phyloP scores from a whole-genome alignment of 2,113 vertebrate genomes.

The Pavo muticus region DNA sequence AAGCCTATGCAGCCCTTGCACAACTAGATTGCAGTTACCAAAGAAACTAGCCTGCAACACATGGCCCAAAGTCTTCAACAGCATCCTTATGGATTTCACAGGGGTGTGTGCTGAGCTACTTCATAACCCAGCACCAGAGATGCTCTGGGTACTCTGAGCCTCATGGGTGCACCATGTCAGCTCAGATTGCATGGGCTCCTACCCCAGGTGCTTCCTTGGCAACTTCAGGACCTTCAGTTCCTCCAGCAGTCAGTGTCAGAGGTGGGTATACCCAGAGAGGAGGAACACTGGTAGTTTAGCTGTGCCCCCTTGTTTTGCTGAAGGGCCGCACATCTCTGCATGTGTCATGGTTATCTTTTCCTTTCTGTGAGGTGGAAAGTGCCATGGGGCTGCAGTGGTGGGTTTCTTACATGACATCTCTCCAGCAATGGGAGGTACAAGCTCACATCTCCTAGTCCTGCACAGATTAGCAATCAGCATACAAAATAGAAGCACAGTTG shows the following conservation, averaged over 20 bases:
- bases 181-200: accelerated
- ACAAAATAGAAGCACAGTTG: accelerated
- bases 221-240: background rate
- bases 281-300: accelerated
- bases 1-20: background rate
- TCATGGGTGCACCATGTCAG: background rate
- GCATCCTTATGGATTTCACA: background rate
- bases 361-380: background rate
- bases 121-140: background rate
- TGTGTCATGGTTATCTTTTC: background rate
- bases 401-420: background rate
- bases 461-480: background rate
- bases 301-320: background rate
- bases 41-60: background rate
- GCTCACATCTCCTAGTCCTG: background rate
- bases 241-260: accelerated
- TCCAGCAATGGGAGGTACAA: background rate
- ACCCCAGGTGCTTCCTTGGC: background rate
- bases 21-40: background rate
- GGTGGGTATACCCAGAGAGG: accelerated
- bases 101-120: background rate
- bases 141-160: background rate
- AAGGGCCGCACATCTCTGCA: accelerated
- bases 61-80: background rate
- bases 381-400: background rate